phyloP scores from a whole-genome alignment of 2,113 vertebrate genomes.

The Poeciliopsis retropinna region DNA sequence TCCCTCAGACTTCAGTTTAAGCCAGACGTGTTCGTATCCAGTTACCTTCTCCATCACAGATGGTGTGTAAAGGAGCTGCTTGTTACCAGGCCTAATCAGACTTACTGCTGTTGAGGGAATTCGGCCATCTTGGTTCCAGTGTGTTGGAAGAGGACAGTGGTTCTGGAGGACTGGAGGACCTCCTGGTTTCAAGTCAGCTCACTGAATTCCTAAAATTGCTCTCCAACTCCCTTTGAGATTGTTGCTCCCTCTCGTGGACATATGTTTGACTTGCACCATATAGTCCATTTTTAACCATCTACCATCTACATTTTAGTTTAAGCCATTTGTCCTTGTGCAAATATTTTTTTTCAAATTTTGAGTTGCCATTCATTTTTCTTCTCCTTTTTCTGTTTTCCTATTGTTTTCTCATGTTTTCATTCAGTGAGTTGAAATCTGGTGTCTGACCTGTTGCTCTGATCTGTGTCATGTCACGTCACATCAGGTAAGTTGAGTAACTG shows the following conservation, averaged over 20 bases:
- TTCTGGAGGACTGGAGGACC: too few relatives aligned
- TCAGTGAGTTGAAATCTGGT: constrained; percentile 88
- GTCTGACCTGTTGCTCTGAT: constrained; percentile 57
- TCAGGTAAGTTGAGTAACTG: constrained; percentile 64
- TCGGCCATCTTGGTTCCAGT: too few relatives aligned
- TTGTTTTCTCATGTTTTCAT: constrained; percentile 81
- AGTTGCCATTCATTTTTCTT: neutral
- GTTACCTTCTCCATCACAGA: too few relatives aligned
- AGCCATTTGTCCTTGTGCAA: neutral
- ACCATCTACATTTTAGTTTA: neutral
- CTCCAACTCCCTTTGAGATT: neutral
- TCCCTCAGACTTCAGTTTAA: too few relatives aligned
- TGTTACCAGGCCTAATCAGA: too few relatives aligned
- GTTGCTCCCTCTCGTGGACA: constrained; percentile 20
- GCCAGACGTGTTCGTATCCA: too few relatives aligned
- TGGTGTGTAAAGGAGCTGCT: too few relatives aligned
- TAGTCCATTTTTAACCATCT: neutral
- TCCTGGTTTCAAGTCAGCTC: too few relatives aligned
- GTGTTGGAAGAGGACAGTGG: too few relatives aligned
- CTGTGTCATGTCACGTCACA: constrained; percentile 14
- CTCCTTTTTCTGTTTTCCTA: constrained; percentile 43
- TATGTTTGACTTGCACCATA: neutral
- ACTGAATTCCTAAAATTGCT: too few relatives aligned
- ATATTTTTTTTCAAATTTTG: constrained; percentile 1
- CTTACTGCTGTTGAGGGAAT: too few relatives aligned